These are phyloP conservation scores for Orthonychiurus folsomi DNA, from an alignment of 2,888 invertebrate genomes.

Conservation along the genomic window DNA sequence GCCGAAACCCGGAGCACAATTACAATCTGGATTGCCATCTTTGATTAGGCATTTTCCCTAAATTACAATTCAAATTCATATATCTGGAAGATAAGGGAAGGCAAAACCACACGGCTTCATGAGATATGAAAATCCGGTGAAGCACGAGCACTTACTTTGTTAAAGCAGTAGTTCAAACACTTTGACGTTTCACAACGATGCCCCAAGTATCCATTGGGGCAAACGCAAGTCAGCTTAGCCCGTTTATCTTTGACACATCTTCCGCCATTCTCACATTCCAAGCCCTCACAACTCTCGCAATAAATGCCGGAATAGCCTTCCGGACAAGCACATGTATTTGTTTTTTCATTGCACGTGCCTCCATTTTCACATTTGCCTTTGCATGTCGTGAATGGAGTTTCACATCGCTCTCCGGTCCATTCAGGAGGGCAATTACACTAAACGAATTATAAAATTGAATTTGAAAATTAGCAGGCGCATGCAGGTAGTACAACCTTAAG, in stretches of 20 bases:
- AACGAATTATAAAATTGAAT: conserved; percentile 13
- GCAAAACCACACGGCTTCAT: too few relatives aligned
- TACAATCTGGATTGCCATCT: conserved; percentile 45
- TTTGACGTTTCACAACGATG: conserved; percentile 48
- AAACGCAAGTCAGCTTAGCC: conserved; percentile 42
- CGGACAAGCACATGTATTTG: conserved; percentile 49
- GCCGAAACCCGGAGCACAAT: conserved; percentile 47
- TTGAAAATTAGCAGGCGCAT: too few relatives aligned
- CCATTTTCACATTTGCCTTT: conserved; percentile 54
- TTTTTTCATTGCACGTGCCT: conserved; percentile 49
- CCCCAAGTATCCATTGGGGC: conserved; percentile 51
- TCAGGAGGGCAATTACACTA: conserved; percentile 55
- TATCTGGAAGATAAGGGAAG: too few relatives aligned
- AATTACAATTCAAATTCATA: conserved; percentile 2
- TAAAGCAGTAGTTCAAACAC: conserved; percentile 45
- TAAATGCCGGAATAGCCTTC: conserved; percentile 48
- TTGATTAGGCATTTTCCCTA: conserved; percentile 46
- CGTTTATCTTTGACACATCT: conserved; percentile 47
- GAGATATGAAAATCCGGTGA: too few relatives aligned
- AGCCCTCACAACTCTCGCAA: conserved; percentile 53
- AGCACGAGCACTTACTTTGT: conserved; percentile 42
- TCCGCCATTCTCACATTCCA: conserved; percentile 56
- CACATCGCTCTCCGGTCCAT: conserved; percentile 56
- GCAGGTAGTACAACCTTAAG: too few relatives aligned
- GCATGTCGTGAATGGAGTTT: conserved; percentile 46